Evolutionary conservation across 1,140 invertebrate species (phyloP).

Genomic region (Temnothorax curvispinosus): DNA sequence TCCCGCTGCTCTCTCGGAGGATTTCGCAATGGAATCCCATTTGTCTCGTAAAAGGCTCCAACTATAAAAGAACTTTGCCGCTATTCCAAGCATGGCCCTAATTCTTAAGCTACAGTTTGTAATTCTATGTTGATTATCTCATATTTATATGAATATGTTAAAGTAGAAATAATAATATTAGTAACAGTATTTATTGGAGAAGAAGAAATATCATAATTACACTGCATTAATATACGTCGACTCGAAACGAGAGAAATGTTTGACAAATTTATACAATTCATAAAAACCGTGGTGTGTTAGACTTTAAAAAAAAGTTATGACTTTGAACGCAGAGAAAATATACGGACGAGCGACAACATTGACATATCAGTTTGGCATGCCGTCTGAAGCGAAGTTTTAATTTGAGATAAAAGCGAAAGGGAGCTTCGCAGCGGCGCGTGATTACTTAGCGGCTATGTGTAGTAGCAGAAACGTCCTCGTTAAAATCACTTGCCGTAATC

Average conservation of each 20-base stretch:
- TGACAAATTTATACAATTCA: not conserved
- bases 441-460: conserved; percentile 50
- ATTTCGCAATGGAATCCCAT: not conserved
- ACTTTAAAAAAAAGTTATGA: not conserved
- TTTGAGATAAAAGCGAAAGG: conserved; percentile 72
- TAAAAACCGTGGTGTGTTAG: not conserved
- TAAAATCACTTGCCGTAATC: conserved; percentile 62
- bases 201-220: not conserved
- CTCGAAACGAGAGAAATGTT: not conserved
- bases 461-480: conserved; percentile 49
- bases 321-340: conserved; percentile 6
- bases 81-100: not conserved
- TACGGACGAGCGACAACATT: conserved; percentile 2
- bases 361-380: conserved; percentile 41
- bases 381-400: conserved; percentile 66
- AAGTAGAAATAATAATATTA: not conserved
- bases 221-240: not conserved
- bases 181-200: not conserved
- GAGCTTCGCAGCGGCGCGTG: conserved; percentile 22
- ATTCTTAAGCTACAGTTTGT: not conserved
- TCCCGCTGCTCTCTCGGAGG: not conserved
- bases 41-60: conserved; percentile 8
- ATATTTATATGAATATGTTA: not conserved
- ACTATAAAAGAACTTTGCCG: not conserved
- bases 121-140: not conserved